phyloP scores from a whole-genome alignment of 2,113 vertebrate species.

The Psittacus erithacus region DNA sequence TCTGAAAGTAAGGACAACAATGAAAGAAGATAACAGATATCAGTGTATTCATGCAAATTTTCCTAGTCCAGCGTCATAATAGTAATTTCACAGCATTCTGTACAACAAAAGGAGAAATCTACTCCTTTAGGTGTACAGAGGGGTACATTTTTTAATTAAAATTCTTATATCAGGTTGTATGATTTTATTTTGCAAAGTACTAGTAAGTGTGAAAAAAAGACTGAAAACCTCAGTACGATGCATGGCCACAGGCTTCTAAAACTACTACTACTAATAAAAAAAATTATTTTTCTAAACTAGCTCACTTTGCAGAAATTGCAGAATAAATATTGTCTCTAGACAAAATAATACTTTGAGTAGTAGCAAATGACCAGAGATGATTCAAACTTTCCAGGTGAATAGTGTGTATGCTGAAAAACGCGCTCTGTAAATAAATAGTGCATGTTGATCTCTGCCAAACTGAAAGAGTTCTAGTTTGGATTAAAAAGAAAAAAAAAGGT shows the following conservation, averaged over 20 bases:
- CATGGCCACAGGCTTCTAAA: not conserved
- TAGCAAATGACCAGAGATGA: not conserved
- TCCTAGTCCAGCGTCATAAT: not conserved
- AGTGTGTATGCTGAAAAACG: not conserved
- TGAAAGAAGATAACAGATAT: not conserved
- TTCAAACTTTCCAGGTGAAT: conserved; percentile 44
- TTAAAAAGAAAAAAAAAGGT: not conserved
- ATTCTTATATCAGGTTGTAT: not conserved
- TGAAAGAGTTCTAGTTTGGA: not conserved
- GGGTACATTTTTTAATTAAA: not conserved
- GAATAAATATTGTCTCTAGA: conserved; percentile 22
- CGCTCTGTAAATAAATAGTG: not conserved
- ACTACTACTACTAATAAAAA: not conserved
- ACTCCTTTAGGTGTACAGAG: not conserved
- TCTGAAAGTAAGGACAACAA: not conserved
- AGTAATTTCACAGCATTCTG: not conserved
- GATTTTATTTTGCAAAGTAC: not conserved
- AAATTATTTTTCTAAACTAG: not conserved
- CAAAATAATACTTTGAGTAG: conserved; percentile 12
- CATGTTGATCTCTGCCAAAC: not conserved
- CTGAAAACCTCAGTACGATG: not conserved
- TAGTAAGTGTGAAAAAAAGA: not conserved
- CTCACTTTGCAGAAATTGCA: not conserved
- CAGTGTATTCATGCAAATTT: not conserved
- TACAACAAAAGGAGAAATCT: not conserved